Evolutionary conservation across 1,140 invertebrate genomes (phyloP), one percentile per base, ranked within the genome.

Genomic region (Ips nitidus): DNA sequence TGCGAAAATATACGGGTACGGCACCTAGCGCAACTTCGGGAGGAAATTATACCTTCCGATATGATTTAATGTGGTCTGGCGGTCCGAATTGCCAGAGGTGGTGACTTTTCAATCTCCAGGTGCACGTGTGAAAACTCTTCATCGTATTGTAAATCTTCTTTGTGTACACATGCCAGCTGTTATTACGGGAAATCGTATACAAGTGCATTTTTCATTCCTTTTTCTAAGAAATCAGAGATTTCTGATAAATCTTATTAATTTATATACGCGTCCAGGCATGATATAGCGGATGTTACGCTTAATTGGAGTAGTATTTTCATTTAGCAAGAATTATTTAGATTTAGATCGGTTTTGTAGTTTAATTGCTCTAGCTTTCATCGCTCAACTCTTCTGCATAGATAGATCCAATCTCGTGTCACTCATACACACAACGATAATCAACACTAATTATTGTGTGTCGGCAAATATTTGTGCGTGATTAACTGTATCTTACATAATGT

Each of bases 201-300:
- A 56, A 56, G 53, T 56, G 37, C 53, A 38, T 56, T 55, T 55
- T 55, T 55, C 45, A 50, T 50, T 55, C 37, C 36, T 55, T 22
- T 39, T 55, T 6, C 53, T n/a, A 22, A 39, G n/a, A 22, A 56
- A 56, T 3, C 53, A 37, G 7, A 56, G 53, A 56, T 56, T 56
- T 56, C 53, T 36, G 53, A 56, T 56, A 56, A 56, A 56, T 56
- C 53, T 56, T 56, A 56, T 56, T 56, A 56, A 56, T 56, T 56
- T 56, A 56, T 56, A 39, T 56, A 37, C 53, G 38, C 53, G 53
- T 56, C 22, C n/a, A 56, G 53, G n/a, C 53, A 56, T 40, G 53
- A 56, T 56, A 56, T 56, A 56, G 53, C 53, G 53, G 53, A 56
- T 56, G 53, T 56, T 56, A 39, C 53, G 38, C 38, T 56, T 56